Evolutionary conservation across 1,140 invertebrate species (phyloP), one percentile per base, ranked within the genome.

Genomic region (Nasonia vitripennis): DNA sequence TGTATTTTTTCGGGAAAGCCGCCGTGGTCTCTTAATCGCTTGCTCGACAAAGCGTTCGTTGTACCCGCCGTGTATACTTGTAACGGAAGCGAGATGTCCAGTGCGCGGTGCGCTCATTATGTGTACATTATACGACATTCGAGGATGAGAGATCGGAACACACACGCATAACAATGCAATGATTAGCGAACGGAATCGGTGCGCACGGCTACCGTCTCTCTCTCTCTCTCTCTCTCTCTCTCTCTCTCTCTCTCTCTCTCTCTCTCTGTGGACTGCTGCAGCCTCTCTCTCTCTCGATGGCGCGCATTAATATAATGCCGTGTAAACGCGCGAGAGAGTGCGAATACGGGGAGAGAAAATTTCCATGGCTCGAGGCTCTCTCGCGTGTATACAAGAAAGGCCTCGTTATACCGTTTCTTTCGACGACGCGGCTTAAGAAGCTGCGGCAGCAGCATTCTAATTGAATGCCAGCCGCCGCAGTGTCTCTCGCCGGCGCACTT

Each of bases 361-460:
- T 31, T 31, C 17, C 75, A 78, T 55, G 45, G 23, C 48, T 78
- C 45, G n/a, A 5, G n/a, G n/a, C 9, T 67, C 41, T 45, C 41
- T 45, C 41, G 6, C 9, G 41, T 45, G 68, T 27, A 2, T n/a
- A 71, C 48, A 67, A 67, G 23, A 31, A 55, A 55, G 51, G 14
- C 51, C 78, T 68, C 23, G 62, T 79, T 79, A 78, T n/a, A 71
- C 51, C 31, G 14, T 79, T 67, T 79, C 17, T 20, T 68, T 79
- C 23, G 31, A 9, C 78, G 78, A 67, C 75, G 75, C 34, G 17
- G 55, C 55, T 79, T 41, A 78, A 62, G 23, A 62, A 62, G 55
- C 55, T 62, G 17, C 55, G 55, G 55, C 55, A 62, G 55, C 48
- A 78, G 45, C 48, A 62, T 78, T 78, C 48, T 78, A 78, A 78